Percentiles rank a stretch among this genome's conserved stretches.
phyloP scores from a whole-genome alignment of 2,113 vertebrate genomes.

The Brachypteracias leptosomus region DNA sequence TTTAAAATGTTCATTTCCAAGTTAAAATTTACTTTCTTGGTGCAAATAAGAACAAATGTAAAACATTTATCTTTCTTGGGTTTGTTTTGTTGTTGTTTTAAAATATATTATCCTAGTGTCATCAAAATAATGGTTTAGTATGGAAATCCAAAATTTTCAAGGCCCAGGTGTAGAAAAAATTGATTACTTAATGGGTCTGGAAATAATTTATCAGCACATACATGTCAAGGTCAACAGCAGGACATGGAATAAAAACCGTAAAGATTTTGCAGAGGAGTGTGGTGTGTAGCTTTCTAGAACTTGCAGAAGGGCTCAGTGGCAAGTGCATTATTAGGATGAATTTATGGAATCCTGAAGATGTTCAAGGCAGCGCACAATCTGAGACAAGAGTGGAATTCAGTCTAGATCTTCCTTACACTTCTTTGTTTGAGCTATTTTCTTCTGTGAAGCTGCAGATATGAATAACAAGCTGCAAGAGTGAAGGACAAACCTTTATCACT shows the following conservation, averaged over 20 bases:
- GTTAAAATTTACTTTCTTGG: background rate
- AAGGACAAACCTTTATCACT: background rate
- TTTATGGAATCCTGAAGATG: background rate
- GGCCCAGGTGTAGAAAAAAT: background rate
- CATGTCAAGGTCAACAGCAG: background rate
- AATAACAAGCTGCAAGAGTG: background rate
- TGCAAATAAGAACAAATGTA: background rate
- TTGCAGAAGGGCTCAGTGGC: background rate
- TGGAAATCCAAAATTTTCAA: background rate
- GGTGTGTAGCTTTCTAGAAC: background rate
- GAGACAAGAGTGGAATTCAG: background rate
- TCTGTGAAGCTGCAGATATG: background rate
- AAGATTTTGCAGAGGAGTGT: background rate
- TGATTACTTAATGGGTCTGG: background rate
- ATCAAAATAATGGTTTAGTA: background rate
- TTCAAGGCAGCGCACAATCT: background rate
- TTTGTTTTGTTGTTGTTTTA: background rate
- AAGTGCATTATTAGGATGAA: background rate
- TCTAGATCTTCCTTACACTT: background rate
- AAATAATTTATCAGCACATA: background rate
- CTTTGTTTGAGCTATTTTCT: background rate
- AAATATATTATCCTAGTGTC: fast-evolving
- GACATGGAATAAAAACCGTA: background rate
- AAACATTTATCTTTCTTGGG: background rate
- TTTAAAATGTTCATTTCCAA: background rate